These are phyloP conservation scores for Geophilus truncorum DNA, from an alignment of 2,888 invertebrate species.

Conservation along the genomic window DNA sequence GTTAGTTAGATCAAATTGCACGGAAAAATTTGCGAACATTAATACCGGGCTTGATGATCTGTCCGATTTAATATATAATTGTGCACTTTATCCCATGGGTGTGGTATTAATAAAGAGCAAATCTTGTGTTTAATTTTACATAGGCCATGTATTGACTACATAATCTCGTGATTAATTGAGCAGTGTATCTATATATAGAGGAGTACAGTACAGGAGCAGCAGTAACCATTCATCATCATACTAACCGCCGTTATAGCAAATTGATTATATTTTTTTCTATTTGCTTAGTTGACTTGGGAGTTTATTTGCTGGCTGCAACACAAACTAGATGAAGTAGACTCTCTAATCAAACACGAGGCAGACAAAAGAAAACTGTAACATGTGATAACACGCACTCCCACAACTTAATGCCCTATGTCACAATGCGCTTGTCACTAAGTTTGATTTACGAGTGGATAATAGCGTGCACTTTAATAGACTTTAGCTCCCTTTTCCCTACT, in stretches of 20 bases:
- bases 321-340: neutral
- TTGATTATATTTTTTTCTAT: neutral
- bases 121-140: neutral
- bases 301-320: neutral
- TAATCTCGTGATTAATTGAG: neutral
- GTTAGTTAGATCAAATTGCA: neutral
- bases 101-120: neutral
- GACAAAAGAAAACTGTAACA: slow-evolving; percentile 19
- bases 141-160: neutral
- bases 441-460: slow-evolving; percentile 21
- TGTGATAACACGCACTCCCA: slow-evolving; percentile 21
- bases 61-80: neutral
- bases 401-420: slow-evolving; percentile 9
- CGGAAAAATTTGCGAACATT: neutral
- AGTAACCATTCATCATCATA: neutral
- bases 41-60: neutral
- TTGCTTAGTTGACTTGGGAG: neutral
- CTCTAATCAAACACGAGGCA: neutral
- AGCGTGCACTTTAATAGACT: slow-evolving; percentile 25
- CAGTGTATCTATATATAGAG: neutral
- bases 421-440: slow-evolving; percentile 14
- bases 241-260: neutral
- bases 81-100: neutral
- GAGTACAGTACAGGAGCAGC: neutral
- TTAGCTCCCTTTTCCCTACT: neutral